phyloP scores from a whole-genome alignment of 2,797 vertebrate species.

The Anguilla anguilla region DNA sequence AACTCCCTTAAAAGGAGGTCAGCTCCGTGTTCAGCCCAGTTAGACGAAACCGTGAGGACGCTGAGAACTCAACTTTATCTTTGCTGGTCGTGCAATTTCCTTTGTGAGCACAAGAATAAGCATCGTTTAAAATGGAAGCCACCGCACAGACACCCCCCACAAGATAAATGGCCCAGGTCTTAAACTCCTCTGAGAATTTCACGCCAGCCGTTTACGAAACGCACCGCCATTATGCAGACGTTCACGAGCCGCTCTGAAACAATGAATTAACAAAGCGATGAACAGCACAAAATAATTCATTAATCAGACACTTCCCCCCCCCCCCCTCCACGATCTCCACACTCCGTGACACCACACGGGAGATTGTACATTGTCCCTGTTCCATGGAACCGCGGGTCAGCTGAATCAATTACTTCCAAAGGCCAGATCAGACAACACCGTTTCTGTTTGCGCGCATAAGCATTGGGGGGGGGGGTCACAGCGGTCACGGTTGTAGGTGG shows the following conservation, averaged over 20 bases:
- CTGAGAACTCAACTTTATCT: background rate
- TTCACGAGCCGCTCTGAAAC: background rate
- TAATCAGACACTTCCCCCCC: background rate
- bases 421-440: background rate
- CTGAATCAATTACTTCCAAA: background rate
- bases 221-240: background rate
- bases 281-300: background rate
- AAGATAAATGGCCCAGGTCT: background rate
- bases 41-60: background rate
- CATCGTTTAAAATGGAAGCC: background rate
- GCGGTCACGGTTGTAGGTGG: background rate
- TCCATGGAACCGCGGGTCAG: background rate
- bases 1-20: background rate
- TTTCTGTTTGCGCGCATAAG: background rate
- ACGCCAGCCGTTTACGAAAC: background rate
- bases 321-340: background rate
- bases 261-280: background rate
- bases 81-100: background rate
- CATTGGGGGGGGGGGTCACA: background rate
- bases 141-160: background rate
- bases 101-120: background rate
- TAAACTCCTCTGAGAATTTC: background rate
- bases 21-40: background rate
- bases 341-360: background rate
- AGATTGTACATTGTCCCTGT: background rate